phyloP scores from a whole-genome alignment of 2,113 vertebrate species.

The Rhinopomastus cyanomelas region DNA sequence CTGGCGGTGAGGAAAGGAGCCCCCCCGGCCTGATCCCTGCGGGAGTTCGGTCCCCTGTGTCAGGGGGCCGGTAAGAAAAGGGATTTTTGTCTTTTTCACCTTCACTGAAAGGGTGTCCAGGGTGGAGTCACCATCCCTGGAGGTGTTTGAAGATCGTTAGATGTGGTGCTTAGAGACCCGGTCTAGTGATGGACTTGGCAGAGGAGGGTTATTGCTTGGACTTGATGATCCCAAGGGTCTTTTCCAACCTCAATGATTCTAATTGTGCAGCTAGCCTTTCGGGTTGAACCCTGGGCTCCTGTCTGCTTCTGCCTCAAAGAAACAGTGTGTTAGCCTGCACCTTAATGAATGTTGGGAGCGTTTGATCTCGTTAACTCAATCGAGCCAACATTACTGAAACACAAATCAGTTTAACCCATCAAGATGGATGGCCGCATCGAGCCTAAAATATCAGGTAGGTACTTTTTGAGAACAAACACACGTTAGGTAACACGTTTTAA shows the following conservation, averaged over 20 bases:
- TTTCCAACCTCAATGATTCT: too few relatives aligned
- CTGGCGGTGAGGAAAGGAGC: rapidly evolving
- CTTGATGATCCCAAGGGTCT: too few relatives aligned
- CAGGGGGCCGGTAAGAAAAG: rapidly evolving
- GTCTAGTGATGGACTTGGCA: too few relatives aligned
- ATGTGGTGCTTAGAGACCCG: too few relatives aligned
- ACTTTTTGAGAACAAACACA: background rate
- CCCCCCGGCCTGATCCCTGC: rapidly evolving
- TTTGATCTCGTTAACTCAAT: background rate
- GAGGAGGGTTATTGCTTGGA: too few relatives aligned
- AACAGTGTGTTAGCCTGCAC: background rate
- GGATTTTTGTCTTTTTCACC: background rate
- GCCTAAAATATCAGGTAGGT: background rate
- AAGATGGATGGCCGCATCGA: background rate
- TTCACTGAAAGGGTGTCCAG: too few relatives aligned
- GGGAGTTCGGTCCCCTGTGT: background rate
- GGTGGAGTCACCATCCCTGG: too few relatives aligned
- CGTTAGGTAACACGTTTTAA: background rate
- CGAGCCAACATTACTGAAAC: background rate
- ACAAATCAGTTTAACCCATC: background rate
- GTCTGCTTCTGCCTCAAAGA: rapidly evolving
- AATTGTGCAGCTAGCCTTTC: background rate
- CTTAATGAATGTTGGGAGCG: background rate
- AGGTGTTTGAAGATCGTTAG: too few relatives aligned
- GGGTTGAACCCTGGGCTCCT: rapidly evolving